Percentiles rank a stretch among this genome's conserved stretches.
Evolutionary conservation across 2,113 vertebrate species (phyloP).

Genomic region (Larimichthys crocea): DNA sequence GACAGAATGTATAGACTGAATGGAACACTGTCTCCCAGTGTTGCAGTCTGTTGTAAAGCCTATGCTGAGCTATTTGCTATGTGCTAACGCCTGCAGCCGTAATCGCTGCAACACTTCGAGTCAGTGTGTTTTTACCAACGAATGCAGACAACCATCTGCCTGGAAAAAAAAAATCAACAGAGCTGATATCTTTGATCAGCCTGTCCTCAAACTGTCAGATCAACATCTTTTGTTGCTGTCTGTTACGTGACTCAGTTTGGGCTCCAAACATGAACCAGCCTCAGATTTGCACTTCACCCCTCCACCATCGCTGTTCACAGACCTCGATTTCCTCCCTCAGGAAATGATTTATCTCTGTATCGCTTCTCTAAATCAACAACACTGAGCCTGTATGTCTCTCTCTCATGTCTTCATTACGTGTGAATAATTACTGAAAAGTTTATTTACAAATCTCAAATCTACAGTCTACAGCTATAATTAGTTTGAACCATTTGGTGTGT

Average conservation of each 20-base stretch:
- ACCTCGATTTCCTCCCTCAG: constrained; percentile 40
- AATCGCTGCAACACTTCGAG: constrained; percentile 1
- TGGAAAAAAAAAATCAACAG: background rate
- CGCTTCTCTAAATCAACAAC: constrained; percentile 5
- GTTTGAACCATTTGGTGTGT: background rate
- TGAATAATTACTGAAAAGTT: background rate
- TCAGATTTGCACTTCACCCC: constrained; percentile 22
- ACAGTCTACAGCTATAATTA: background rate
- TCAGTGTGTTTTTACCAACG: constrained; percentile 1
- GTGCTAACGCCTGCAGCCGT: background rate
- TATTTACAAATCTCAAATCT: background rate
- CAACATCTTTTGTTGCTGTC: background rate
- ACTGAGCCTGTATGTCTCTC: constrained; percentile 4
- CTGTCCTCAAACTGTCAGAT: background rate
- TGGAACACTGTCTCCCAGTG: constrained; percentile 5
- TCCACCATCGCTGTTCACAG: background rate
- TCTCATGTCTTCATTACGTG: background rate
- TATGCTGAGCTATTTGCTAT: constrained; percentile 10
- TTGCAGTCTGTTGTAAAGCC: background rate
- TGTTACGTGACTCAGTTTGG: constrained; percentile 21
- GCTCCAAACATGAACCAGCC: constrained; percentile 16
- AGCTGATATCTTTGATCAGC: background rate
- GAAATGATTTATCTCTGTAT: constrained; percentile 39
- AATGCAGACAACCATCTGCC: constrained; percentile 8
- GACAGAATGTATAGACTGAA: background rate